A percentile compares a stretch with the other conserved stretches of the same genome.
Evolutionary conservation across 2,888 invertebrate species (phyloP).

Genomic region (Kuschelorhynchus macadamiae): DNA sequence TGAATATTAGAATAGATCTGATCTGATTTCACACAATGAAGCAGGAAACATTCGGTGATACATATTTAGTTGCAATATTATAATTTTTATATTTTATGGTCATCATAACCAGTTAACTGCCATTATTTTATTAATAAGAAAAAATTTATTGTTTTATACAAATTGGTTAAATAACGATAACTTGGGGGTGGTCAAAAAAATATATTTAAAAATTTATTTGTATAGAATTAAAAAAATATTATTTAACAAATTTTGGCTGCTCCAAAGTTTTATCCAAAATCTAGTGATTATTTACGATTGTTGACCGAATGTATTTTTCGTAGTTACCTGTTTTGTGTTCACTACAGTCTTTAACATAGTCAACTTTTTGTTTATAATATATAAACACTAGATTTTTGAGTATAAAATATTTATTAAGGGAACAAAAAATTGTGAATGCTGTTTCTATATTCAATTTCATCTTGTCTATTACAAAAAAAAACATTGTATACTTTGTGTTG

Average conservation of each 20-base stretch:
- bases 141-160: conserved; percentile 36
- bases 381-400: conserved; percentile 38
- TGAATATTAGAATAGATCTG: conserved; percentile 34
- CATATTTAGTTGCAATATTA: conserved; percentile 41
- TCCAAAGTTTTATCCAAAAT: conserved; percentile 21
- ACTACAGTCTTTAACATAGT: conserved; percentile 21
- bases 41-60: conserved; percentile 56
- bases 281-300: conserved; percentile 36
- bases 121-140: conserved; percentile 43
- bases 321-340: conserved; percentile 22
- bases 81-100: conserved; percentile 31
- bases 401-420: conserved; percentile 43
- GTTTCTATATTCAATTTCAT: conserved; percentile 22
- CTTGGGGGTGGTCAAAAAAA: conserved; percentile 6
- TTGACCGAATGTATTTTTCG: conserved; percentile 23
- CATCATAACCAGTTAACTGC: conserved; percentile 19
- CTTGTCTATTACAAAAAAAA: conserved; percentile 21
- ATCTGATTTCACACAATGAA: conserved; percentile 17
- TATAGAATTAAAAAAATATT: neutral
- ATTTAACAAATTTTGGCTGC: conserved; percentile 5
- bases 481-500: conserved; percentile 53
- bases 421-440: conserved; percentile 50
- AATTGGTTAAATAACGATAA: conserved; percentile 24
- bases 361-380: conserved; percentile 15
- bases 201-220: neutral